Evolutionary conservation across 2,797 vertebrate genomes (phyloP).

Genomic region (Valencia hispanica): DNA sequence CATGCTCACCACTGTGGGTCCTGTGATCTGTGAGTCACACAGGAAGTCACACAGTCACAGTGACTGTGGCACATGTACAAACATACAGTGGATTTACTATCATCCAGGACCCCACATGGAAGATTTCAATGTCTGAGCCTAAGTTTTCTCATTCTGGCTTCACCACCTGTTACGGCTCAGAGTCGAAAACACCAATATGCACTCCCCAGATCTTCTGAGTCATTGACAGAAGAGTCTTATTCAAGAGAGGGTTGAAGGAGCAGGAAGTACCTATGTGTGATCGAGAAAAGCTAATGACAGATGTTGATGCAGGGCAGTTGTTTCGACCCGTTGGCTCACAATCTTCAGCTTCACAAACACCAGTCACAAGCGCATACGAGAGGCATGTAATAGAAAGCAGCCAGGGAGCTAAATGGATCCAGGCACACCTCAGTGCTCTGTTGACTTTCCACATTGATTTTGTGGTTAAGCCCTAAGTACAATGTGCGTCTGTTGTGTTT

Average conservation of each 20-base stretch:
- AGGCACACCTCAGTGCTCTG: slow-evolving; percentile 57
- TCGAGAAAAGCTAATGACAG: slow-evolving; percentile 40
- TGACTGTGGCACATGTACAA: slow-evolving; percentile 34
- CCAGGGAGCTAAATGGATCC: slow-evolving; percentile 35
- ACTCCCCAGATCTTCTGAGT: slow-evolving; percentile 49
- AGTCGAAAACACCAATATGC: slow-evolving; percentile 33
- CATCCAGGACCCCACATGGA: slow-evolving; percentile 49
- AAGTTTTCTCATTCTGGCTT: slow-evolving; percentile 57
- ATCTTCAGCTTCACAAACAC: slow-evolving; percentile 19
- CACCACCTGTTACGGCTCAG: slow-evolving; percentile 70
- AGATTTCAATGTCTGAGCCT: slow-evolving; percentile 57
- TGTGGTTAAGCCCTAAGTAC: slow-evolving; percentile 42
- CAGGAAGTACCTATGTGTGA: slow-evolving; percentile 24
- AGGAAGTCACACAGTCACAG: slow-evolving; percentile 41
- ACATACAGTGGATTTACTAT: slow-evolving; percentile 54
- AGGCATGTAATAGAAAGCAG: slow-evolving; percentile 54
- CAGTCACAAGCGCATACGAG: slow-evolving; percentile 1
- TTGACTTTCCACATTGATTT: slow-evolving; percentile 72
- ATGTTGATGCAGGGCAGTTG: slow-evolving; percentile 34
- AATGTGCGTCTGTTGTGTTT: slow-evolving; percentile 27
- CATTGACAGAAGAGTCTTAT: slow-evolving; percentile 38
- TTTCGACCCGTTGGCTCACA: slow-evolving; percentile 31
- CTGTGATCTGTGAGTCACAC: slow-evolving; percentile 62
- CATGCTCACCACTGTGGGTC: slow-evolving; percentile 40
- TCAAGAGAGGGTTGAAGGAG: slow-evolving; percentile 36